Conservation (phyloP, 2,888 invertebrate genomes). For the Orchesellides sinensis region DNA sequence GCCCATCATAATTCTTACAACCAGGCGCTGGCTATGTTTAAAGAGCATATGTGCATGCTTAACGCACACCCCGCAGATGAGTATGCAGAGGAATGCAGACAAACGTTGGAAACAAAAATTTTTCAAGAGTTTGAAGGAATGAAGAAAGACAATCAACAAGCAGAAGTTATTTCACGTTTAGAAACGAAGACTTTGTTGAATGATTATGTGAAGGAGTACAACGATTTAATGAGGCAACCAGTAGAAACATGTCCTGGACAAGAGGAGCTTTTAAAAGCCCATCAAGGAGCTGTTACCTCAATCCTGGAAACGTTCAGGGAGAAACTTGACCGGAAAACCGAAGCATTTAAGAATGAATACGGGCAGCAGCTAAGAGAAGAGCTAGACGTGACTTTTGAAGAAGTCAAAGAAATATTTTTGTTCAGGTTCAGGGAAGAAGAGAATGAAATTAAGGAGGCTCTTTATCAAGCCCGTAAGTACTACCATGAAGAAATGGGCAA, state of each 20-base stretch:
- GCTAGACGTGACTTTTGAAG: background rate
- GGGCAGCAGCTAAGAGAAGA: background rate
- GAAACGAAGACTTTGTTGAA: slow-evolving; percentile 27
- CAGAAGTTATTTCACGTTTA: background rate
- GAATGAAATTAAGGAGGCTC: slow-evolving; percentile 7
- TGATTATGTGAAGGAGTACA: slow-evolving; percentile 30
- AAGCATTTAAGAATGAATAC: background rate
- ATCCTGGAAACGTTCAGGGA: background rate
- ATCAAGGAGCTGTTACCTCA: background rate
- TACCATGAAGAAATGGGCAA: slow-evolving; percentile 63
- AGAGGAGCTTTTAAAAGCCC: background rate
- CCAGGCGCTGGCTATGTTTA: background rate
- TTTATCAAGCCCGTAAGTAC: slow-evolving; percentile 20
- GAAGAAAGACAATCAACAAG: background rate
- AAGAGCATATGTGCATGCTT: too few relatives aligned
- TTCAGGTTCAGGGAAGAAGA: slow-evolving; percentile 26
- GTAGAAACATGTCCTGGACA: slow-evolving; percentile 8
- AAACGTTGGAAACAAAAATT: slow-evolving; percentile 10
- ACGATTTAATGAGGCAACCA: background rate
- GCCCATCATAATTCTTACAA: background rate
- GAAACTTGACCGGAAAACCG: background rate
- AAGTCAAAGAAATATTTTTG: background rate
- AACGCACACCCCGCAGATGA: too few relatives aligned
- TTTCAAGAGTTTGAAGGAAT: background rate
- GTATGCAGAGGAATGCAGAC: background rate